These are phyloP conservation scores for Drosophila phalerata DNA, from an alignment of 2,888 invertebrate genomes.

Conservation along the genomic window DNA sequence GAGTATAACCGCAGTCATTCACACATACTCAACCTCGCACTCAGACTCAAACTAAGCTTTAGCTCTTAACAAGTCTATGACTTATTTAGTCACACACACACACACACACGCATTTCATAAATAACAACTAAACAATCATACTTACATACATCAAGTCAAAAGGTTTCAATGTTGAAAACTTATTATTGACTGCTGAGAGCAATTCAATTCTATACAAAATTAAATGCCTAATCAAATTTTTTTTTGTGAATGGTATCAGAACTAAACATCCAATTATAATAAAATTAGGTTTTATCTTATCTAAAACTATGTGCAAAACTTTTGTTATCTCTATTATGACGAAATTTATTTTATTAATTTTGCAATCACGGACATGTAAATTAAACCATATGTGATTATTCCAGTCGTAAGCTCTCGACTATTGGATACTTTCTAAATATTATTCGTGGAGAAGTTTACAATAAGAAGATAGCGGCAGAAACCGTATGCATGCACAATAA, in stretches of 20 bases:
- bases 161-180: conserved; percentile 28
- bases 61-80: conserved; percentile 35
- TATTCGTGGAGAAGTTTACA: background rate
- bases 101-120: conserved; percentile 52
- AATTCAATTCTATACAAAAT: background rate
- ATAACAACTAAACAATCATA: conserved; percentile 27
- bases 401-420: background rate
- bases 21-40: conserved; percentile 6
- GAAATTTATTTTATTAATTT: background rate
- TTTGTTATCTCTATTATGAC: background rate
- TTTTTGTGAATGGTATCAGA: background rate
- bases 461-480: background rate
- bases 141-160: conserved; percentile 3
- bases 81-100: conserved; percentile 16
- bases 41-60: background rate
- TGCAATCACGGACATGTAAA: conserved; percentile 2
- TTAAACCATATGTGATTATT: background rate
- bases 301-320: background rate
- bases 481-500: background rate
- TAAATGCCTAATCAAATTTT: background rate
- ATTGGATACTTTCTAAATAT: background rate
- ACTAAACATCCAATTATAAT: background rate
- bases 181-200: too few species aligned
- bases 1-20: conserved; percentile 22
- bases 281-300: conserved; percentile 15